A percentile compares a stretch with the other conserved stretches of the same genome.
Evolutionary conservation across 2,113 vertebrate genomes (phyloP).

Genomic region (Dromiciops gliroides): DNA sequence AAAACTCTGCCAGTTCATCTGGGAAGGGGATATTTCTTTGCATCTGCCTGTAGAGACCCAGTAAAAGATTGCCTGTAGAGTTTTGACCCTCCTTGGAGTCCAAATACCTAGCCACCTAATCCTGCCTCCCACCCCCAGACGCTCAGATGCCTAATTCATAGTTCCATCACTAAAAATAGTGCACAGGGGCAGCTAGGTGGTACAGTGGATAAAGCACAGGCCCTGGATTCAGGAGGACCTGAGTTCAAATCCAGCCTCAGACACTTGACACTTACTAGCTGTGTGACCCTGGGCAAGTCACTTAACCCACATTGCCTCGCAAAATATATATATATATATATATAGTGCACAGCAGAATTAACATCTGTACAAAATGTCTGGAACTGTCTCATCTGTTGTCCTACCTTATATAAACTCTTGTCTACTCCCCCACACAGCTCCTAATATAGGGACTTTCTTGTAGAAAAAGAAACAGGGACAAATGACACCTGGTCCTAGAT

Average conservation of each 20-base stretch:
- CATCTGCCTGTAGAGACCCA: not conserved
- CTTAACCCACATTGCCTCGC: too few relatives aligned
- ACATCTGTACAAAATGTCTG: not conserved
- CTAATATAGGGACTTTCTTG: not conserved
- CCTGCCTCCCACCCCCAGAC: too few relatives aligned
- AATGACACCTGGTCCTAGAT: not conserved
- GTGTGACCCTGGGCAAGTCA: too few relatives aligned
- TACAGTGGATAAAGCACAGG: too few relatives aligned
- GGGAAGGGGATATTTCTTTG: not conserved
- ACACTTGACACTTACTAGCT: too few relatives aligned
- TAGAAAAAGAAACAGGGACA: not conserved
- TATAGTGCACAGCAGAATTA: not conserved
- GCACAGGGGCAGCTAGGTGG: too few relatives aligned
- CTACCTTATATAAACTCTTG: not conserved
- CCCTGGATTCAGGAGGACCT: too few relatives aligned
- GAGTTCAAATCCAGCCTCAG: too few relatives aligned
- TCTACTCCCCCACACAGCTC: not conserved
- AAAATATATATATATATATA: too few relatives aligned
- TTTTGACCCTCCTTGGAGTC: not conserved
- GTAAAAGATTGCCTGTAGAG: not conserved
- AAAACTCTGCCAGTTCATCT: not conserved
- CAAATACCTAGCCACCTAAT: not conserved
- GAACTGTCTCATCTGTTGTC: not conserved
- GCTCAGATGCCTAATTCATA: not conserved
- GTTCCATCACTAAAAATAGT: not conserved